Evolutionary conservation across 2,797 vertebrate genomes (phyloP).

Genomic region (Aldrovandia affinis): DNA sequence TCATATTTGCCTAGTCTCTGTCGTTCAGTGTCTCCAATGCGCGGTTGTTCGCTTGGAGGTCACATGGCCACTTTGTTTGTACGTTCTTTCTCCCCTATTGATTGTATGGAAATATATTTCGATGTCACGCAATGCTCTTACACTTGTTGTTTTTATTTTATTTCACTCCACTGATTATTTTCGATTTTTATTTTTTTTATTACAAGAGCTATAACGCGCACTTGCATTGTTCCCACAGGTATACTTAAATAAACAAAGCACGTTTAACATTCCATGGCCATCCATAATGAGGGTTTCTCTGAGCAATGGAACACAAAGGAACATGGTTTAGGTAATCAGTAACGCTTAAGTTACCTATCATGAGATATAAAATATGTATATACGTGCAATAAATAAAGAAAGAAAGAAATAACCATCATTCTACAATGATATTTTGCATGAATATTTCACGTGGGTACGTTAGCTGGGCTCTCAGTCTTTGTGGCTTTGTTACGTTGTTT

Average conservation of each 20-base stretch:
- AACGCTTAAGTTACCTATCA: not conserved
- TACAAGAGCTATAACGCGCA: not conserved
- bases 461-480: no score
- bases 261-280: not conserved
- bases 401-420: not conserved
- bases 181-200: not conserved
- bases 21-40: not conserved
- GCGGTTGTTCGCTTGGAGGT: not conserved
- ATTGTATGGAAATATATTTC: not conserved
- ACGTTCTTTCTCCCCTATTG: not conserved
- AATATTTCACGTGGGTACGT: no score
- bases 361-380: conserved; percentile 20
- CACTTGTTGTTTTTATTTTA: no score
- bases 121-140: not conserved
- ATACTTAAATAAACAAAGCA: not conserved
- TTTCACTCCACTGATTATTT: no score
- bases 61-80: not conserved
- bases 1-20: not conserved
- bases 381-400: not conserved
- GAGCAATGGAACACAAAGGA: not conserved
- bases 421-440: not conserved
- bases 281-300: not conserved
- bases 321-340: conserved; percentile 22
- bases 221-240: not conserved
- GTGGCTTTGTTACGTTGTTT: not conserved